Evolutionary conservation across 2,888 invertebrate species (phyloP), one percentile per base, ranked within the genome.

Genomic region (Ceraclea dissimilis): DNA sequence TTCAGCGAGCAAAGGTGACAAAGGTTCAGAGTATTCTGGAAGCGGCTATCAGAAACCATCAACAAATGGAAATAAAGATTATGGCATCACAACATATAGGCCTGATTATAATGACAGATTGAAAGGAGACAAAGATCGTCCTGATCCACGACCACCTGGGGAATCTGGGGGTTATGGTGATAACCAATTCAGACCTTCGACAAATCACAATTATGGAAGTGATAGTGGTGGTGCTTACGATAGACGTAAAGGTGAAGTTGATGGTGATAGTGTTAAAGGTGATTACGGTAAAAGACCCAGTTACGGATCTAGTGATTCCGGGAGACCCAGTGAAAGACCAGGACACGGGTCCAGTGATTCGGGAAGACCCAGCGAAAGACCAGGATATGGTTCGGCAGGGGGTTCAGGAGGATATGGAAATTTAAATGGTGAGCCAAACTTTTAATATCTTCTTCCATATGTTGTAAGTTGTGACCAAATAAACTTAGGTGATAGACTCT

Each of bases 121-220:
- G n/a, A 22, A n/a, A 2, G 46, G 31, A 11, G 56, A 52, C 22
- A 52, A 43, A 49, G 20, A 58, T 26, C 51, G 58, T 33, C 58
- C 58, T 1, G 52, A 52, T 31, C 11, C 26, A 13, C 51, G 22
- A 52, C 49, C 49, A 43, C 43, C 54, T 17, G 43, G 51, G n/a
- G 11, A 33, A 20, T 47, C 6, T 47, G 2, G 21, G 13, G 39
- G 20, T 6, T 43, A 51, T 20, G 47, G 47, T 20, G 33, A 34
- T 8, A 50, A 26, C n/a, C 17, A n/a, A 16, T 17, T 17, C 10
- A 50, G 33, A 31, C 43, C 52, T 13, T 39, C 39, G 39, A 39
- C 39, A 39, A 39, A 39, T 13, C 13, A 39, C 13, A 20, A 51
- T 21, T 31, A 20, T 39, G 21, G 39, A 13, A 39, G 13, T 16